A percentile compares a stretch with the other conserved stretches of the same genome.
phyloP scores from a whole-genome alignment of 2,888 invertebrate genomes.

The Pyrochroa serraticornis region DNA sequence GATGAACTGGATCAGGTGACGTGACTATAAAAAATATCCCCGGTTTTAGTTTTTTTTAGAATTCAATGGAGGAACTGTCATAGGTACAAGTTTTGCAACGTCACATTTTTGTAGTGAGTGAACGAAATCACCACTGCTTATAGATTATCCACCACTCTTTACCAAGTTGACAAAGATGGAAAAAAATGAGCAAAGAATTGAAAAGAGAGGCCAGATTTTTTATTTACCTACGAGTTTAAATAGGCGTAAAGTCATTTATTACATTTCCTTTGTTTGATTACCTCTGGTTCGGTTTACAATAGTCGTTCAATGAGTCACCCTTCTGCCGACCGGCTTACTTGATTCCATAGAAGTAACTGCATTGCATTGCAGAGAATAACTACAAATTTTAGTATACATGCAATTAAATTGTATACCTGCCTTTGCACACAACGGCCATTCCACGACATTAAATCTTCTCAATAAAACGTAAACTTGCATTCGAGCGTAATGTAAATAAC shows the following conservation, averaged over 20 bases:
- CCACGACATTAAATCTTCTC: conserved; percentile 42
- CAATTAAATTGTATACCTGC: conserved; percentile 35
- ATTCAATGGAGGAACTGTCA: too few relatives aligned
- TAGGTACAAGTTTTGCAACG: too few relatives aligned
- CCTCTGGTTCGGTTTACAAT: conserved; percentile 21
- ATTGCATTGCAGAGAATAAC: conserved; percentile 33
- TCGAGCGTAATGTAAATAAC: not conserved
- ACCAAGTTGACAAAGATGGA: too few relatives aligned
- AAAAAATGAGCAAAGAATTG: conserved; percentile 29
- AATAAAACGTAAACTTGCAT: conserved; percentile 7
- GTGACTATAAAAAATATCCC: too few relatives aligned
- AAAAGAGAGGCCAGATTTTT: conserved; percentile 13
- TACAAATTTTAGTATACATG: conserved; percentile 21
- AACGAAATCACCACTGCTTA: too few relatives aligned
- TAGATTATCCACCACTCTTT: too few relatives aligned
- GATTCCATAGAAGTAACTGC: conserved; percentile 33
- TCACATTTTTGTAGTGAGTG: too few relatives aligned
- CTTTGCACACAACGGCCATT: conserved; percentile 37
- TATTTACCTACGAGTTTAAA: conserved; percentile 6
- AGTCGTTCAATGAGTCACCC: conserved; percentile 38
- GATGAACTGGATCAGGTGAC: not conserved
- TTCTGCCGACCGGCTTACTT: conserved; percentile 33
- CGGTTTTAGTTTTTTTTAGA: too few relatives aligned
- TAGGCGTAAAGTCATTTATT: conserved; percentile 13
- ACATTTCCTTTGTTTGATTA: conserved; percentile 12